Evolutionary conservation across 2,113 vertebrate genomes (phyloP), one percentile per base, ranked within the genome.

Genomic region (Laticauda laticaudata): DNA sequence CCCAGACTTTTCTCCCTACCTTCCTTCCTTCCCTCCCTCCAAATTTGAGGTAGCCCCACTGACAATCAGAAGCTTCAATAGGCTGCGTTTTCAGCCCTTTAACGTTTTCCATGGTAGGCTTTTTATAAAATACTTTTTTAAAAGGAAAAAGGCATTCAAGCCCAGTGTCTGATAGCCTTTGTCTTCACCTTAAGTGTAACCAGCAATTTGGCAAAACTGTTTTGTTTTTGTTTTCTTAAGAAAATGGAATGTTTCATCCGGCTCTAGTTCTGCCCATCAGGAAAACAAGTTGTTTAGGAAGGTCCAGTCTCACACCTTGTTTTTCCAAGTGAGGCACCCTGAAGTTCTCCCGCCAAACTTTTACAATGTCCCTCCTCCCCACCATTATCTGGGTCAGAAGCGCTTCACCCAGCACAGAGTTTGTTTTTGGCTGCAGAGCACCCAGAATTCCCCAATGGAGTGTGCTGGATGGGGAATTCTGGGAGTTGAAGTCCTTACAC

Each of bases 1-100:
- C 69, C 0, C 2, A 3, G 0, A 6, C 0, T 0, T 75, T 23
- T 1, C 87, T 21, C 18, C 24, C 14, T 34, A 6, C 8, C 5
- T 53, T 23, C 18, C 23, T 90, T 21, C 11, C 69, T 20, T 43
- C 45, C 86, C 24, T 86, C 45, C 34, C 43, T 85, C 24, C 20
- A n/a, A 93, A 29, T 21, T 39, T 14, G 53, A 91, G 81, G 43
- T n/a, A 20, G 75, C 64, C 88, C 39, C 39, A 87, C 20, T 57
- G 88, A 92, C 94, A 92, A 90, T 91, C 94, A 51, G 45, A 87
- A n/a, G 57, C 59, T 39, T 54, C 12, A 34, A 2, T 75, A 87
- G 92, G 53, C 39, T 43, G 86, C n/a, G 21, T 54, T 12, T 53
- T 45, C 20, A 0, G 53, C 61, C 6, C 0, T n/a, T 39, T 89